phyloP scores from a whole-genome alignment of 2,113 vertebrate genomes.

The Sminthopsis crassicaudata region DNA sequence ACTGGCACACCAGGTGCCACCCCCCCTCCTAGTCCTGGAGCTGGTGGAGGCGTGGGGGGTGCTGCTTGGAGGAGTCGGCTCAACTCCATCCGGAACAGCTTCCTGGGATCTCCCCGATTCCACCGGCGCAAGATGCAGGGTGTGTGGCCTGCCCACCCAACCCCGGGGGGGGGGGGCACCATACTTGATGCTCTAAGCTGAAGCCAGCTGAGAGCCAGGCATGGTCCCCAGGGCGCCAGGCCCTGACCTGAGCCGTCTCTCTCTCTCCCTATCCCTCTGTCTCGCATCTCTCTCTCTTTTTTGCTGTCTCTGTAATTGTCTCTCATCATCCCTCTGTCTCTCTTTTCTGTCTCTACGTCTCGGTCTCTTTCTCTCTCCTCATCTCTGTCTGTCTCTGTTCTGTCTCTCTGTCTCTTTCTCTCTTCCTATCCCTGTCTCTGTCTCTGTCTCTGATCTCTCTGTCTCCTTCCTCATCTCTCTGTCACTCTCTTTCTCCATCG shows the following conservation, averaged over 20 bases:
- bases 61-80: constrained; percentile 95
- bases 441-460: too few species aligned
- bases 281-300: background rate
- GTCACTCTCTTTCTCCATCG: background rate
- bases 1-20: constrained; percentile 88
- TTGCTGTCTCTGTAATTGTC: too few species aligned
- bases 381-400: too few species aligned
- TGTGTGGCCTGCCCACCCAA: constrained; percentile 59
- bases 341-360: too few species aligned
- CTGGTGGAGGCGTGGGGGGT: constrained; percentile 89
- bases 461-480: too few species aligned
- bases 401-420: too few species aligned
- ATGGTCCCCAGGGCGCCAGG: background rate
- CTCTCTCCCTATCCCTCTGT: constrained; percentile 48
- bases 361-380: too few species aligned
- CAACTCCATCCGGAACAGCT: constrained; percentile 96
- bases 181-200: background rate
- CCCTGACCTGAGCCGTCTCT: background rate
- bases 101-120: constrained; percentile 94
- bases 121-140: constrained; percentile 96
- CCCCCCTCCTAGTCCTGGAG: constrained; percentile 93
- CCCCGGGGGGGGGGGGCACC: too few species aligned
- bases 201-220: background rate
- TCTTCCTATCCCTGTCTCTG: too few species aligned
- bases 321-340: too few species aligned